Conservation (phyloP, 2,113 vertebrate genomes). For the Verasper variegatus region DNA sequence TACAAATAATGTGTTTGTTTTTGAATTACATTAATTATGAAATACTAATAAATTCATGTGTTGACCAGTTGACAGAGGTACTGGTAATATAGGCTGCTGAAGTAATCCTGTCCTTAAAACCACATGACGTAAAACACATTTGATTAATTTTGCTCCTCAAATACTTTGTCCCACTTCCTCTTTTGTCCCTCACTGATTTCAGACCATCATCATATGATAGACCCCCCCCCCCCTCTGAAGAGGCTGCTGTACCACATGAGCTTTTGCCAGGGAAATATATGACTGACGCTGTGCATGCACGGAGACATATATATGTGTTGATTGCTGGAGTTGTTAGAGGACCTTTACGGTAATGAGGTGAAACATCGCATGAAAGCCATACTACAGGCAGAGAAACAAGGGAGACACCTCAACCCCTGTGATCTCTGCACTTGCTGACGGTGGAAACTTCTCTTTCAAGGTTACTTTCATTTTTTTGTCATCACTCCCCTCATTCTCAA, state of each 20-base stretch:
- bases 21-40: no score
- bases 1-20: no score
- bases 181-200: slow-evolving; percentile 26
- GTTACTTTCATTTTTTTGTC: background rate
- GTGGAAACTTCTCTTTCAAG: slow-evolving; percentile 9
- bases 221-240: slow-evolving; percentile 9
- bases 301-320: slow-evolving; percentile 52
- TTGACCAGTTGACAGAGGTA: no score
- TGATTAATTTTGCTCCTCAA: background rate
- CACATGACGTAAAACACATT: no score
- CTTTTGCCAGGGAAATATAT: slow-evolving; percentile 35
- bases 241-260: slow-evolving; percentile 28
- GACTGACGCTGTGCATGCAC: slow-evolving; percentile 15
- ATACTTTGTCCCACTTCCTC: slow-evolving; percentile 10
- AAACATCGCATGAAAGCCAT: slow-evolving; percentile 50
- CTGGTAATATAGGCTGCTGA: no score
- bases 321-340: slow-evolving; percentile 53
- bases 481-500: slow-evolving; percentile 6
- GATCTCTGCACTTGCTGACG: slow-evolving; percentile 45
- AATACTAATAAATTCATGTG: no score
- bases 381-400: slow-evolving; percentile 34
- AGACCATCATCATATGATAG: slow-evolving; percentile 26
- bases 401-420: slow-evolving; percentile 25
- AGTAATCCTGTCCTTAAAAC: no score
- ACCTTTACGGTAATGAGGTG: slow-evolving; percentile 61